Evolutionary conservation across 1,140 invertebrate species (phyloP).

Genomic region (Anthonomus grandis): DNA sequence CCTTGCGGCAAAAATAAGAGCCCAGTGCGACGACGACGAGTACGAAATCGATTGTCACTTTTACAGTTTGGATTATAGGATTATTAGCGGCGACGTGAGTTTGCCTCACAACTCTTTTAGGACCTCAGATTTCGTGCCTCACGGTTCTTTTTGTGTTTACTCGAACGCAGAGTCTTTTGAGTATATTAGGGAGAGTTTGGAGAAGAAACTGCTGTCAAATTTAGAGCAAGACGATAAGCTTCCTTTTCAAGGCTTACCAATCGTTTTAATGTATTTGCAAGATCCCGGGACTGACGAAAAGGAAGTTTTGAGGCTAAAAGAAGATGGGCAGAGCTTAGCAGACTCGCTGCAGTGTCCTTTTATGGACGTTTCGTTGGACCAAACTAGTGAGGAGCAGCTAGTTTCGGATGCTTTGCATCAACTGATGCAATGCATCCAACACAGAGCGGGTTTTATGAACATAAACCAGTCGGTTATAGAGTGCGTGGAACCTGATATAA

Average conservation of each 20-base stretch:
- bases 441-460: slow-evolving; percentile 65
- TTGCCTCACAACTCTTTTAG: slow-evolving; percentile 73
- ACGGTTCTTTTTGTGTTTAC: slow-evolving; percentile 86
- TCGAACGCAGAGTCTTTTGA: slow-evolving; percentile 89
- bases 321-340: slow-evolving; percentile 86
- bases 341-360: slow-evolving; percentile 86
- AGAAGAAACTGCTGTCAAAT: slow-evolving; percentile 88
- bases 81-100: slow-evolving; percentile 82
- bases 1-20: slow-evolving; percentile 73
- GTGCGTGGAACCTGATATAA: slow-evolving; percentile 78
- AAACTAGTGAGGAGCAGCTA: slow-evolving; percentile 59
- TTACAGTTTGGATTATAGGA: slow-evolving; percentile 80
- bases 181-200: slow-evolving; percentile 85
- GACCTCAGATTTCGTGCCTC: slow-evolving; percentile 72
- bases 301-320: slow-evolving; percentile 75
- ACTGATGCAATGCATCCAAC: slow-evolving; percentile 71
- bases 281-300: slow-evolving; percentile 80
- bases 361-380: slow-evolving; percentile 73
- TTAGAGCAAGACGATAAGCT: slow-evolving; percentile 85
- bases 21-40: slow-evolving; percentile 75
- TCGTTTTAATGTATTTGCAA: slow-evolving; percentile 86
- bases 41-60: slow-evolving; percentile 80
- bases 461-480: slow-evolving; percentile 74
- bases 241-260: slow-evolving; percentile 79
- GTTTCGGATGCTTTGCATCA: slow-evolving; percentile 73